phyloP scores from a whole-genome alignment of 2,797 vertebrate species.

The Microcaecilia unicolor region DNA sequence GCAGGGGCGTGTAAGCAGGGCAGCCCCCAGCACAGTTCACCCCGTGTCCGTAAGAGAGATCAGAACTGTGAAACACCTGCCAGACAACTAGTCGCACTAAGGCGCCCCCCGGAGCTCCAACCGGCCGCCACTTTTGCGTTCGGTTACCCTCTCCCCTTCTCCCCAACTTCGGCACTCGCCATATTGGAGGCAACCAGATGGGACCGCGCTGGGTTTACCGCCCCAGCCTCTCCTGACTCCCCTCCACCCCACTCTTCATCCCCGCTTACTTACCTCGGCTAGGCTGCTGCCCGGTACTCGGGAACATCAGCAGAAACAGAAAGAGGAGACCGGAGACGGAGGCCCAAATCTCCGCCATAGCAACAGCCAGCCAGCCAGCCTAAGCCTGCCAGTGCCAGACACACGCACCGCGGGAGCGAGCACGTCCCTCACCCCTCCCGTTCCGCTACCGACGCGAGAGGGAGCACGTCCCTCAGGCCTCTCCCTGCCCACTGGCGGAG shows the following conservation, averaged over 20 bases:
- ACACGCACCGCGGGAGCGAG: conserved; percentile 37
- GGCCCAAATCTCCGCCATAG: conserved; percentile 57
- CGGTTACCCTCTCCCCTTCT: too few relatives aligned
- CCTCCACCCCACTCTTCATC: conserved; percentile 20
- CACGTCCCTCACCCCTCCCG: conserved; percentile 11
- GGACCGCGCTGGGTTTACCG: too few relatives aligned
- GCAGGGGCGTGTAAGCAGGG: too few relatives aligned
- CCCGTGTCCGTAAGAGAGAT: too few relatives aligned
- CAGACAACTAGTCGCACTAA: too few relatives aligned
- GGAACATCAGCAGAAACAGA: conserved; percentile 16
- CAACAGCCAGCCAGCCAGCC: conserved; percentile 38
- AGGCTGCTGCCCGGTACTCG: conserved; percentile 34
- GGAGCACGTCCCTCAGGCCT: conserved; percentile 3
- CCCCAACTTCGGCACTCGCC: too few relatives aligned
- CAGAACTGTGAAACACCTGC: too few relatives aligned
- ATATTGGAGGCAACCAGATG: too few relatives aligned
- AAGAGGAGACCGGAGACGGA: conserved; percentile 41
- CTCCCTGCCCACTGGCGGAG: neutral
- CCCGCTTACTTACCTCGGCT: conserved; percentile 53
- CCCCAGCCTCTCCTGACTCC: too few relatives aligned
- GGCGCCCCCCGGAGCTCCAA: too few relatives aligned
- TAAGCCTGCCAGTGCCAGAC: conserved; percentile 39
- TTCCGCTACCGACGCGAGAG: neutral
- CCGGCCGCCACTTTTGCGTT: too few relatives aligned
- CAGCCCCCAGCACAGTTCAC: too few relatives aligned